Conservation (phyloP, 2,113 vertebrate genomes). For the Oncorhynchus gorbuscha region DNA sequence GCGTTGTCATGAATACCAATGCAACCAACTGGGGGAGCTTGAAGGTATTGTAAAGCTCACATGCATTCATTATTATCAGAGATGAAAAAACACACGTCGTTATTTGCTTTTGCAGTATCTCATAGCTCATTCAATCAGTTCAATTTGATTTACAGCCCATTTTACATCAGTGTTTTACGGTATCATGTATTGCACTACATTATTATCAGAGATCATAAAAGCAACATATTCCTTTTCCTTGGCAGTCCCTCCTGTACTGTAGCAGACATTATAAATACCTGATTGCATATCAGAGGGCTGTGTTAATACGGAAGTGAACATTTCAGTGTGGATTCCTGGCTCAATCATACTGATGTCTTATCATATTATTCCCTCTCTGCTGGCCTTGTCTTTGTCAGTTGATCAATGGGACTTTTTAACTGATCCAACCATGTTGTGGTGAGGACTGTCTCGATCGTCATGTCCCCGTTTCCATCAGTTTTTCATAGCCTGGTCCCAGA, state of each 20-base stretch:
- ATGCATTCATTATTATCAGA: no score
- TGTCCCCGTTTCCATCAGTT: no score
- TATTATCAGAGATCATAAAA: background rate
- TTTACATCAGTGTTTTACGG: no score
- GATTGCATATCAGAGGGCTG: slow-evolving; percentile 24
- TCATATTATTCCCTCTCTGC: slow-evolving; percentile 9
- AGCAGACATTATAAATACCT: background rate
- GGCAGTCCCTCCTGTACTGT: background rate
- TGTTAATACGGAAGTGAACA: slow-evolving; percentile 14
- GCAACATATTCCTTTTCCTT: background rate
- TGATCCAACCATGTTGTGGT: background rate
- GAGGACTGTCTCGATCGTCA: background rate
- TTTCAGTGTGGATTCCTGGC: slow-evolving; percentile 12
- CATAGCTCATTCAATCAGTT: no score
- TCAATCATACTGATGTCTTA: background rate
- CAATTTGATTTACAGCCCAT: no score
- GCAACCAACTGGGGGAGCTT: slow-evolving; percentile 72
- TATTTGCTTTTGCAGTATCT: no score
- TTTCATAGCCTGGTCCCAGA: no score
- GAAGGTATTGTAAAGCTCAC: slow-evolving; percentile 73
- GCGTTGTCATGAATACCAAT: slow-evolving; percentile 73
- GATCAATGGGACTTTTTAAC: slow-evolving; percentile 19
- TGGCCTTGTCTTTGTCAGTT: background rate
- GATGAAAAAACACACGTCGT: no score
- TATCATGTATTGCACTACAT: background rate